A percentile compares a stretch with the other conserved stretches of the same genome.
These are phyloP conservation scores for Oncopeltus fasciatus DNA, from an alignment of 1,140 invertebrate species.

Conservation along the genomic window DNA sequence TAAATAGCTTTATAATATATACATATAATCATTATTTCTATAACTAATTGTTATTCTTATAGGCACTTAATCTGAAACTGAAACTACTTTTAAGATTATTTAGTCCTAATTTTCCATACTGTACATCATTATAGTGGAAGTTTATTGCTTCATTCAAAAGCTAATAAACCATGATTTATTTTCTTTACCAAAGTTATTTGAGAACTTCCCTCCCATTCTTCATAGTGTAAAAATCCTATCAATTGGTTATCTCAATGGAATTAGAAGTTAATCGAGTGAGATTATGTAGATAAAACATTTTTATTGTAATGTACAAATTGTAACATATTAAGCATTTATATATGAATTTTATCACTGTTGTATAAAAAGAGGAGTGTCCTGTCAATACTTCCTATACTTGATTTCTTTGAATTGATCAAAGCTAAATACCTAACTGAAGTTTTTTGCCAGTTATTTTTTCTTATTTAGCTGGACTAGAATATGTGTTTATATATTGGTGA, in stretches of 20 bases:
- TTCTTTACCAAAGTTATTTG: not conserved
- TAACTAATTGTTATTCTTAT: too few species aligned
- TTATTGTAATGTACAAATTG: not conserved
- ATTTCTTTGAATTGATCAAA: not conserved
- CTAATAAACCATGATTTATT: not conserved
- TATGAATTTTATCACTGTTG: not conserved
- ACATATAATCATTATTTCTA: too few species aligned
- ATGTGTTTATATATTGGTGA: not conserved
- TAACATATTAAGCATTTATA: not conserved
- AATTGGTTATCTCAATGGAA: not conserved
- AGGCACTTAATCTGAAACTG: too few species aligned
- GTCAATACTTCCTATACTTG: not conserved
- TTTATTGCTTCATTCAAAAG: not conserved
- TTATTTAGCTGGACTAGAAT: too few species aligned
- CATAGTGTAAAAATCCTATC: not conserved
- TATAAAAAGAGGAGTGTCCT: not conserved
- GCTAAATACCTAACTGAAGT: too few species aligned
- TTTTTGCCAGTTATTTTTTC: too few species aligned
- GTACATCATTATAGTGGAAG: not conserved
- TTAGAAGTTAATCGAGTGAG: not conserved
- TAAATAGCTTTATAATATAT: too few species aligned
- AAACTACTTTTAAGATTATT: too few species aligned
- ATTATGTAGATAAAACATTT: not conserved
- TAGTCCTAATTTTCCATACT: not conserved
- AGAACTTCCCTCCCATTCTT: not conserved